These are phyloP conservation scores for Chauna torquata DNA, from an alignment of 2,113 vertebrate species.

Conservation along the genomic window DNA sequence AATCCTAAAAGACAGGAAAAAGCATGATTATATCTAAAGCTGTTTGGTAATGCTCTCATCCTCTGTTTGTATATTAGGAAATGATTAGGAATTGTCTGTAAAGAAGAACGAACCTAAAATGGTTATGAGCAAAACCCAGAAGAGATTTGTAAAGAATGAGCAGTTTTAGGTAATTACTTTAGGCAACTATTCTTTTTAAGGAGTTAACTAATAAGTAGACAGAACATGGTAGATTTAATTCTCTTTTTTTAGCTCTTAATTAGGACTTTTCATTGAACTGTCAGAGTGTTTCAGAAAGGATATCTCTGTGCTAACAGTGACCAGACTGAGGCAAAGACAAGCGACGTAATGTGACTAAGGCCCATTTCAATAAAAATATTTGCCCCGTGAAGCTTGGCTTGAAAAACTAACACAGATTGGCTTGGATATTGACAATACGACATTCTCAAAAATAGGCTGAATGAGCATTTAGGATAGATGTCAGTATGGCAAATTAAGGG, in stretches of 20 bases:
- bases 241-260: neutral
- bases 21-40: neutral
- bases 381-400: neutral
- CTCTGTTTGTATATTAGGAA: neutral
- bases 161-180: neutral
- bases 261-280: neutral
- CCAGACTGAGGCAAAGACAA: neutral
- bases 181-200: neutral
- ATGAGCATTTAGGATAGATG: neutral
- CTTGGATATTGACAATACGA: neutral
- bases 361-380: neutral
- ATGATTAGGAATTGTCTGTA: neutral
- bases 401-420: neutral
- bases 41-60: neutral
- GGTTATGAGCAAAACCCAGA: neutral
- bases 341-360: neutral
- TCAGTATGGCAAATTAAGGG: constrained; percentile 3
- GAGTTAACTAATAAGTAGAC: neutral
- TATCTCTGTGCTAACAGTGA: neutral
- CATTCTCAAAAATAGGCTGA: neutral
- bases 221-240: neutral
- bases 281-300: neutral
- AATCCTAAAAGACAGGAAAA: neutral
- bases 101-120: neutral
- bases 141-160: neutral